Evolutionary conservation across 2,113 vertebrate genomes (phyloP).

Genomic region (Camelus dromedarius): DNA sequence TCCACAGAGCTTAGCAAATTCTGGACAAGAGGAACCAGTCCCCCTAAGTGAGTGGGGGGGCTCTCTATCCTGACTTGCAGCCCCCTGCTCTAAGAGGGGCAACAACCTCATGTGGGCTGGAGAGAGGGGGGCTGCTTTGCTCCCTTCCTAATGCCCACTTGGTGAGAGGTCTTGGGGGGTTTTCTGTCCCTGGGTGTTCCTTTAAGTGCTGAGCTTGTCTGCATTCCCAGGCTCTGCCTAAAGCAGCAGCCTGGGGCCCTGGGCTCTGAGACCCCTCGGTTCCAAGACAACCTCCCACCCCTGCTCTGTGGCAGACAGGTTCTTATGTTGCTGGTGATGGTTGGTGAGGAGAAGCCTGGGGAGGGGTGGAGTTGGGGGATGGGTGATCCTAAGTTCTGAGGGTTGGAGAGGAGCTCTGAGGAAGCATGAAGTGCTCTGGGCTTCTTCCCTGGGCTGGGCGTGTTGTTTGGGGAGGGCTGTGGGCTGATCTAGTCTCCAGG

Average conservation of each 20-base stretch:
- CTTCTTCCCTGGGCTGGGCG: background rate
- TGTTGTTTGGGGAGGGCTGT: background rate
- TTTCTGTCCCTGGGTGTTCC: background rate
- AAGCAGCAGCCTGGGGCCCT: background rate
- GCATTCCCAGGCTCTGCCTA: background rate
- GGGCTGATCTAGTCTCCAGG: slow-evolving; percentile 28
- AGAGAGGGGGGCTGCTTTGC: background rate
- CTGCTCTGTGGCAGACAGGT: background rate
- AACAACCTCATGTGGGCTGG: background rate
- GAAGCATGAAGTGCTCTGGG: background rate
- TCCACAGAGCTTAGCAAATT: background rate
- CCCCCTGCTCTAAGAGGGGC: background rate
- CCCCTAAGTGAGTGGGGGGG: background rate
- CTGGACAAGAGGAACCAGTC: background rate
- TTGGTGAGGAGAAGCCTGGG: background rate
- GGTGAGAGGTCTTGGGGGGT: background rate
- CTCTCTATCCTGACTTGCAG: background rate
- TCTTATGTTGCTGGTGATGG: background rate
- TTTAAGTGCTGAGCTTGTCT: background rate
- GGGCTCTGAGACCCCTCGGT: background rate
- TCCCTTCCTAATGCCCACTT: background rate
- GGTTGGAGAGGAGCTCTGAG: background rate
- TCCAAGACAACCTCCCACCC: no score
- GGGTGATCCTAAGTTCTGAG: background rate
- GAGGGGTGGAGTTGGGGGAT: background rate